phyloP scores from a whole-genome alignment of 2,113 vertebrate genomes.

The Protobothrops mucrosquamatus region DNA sequence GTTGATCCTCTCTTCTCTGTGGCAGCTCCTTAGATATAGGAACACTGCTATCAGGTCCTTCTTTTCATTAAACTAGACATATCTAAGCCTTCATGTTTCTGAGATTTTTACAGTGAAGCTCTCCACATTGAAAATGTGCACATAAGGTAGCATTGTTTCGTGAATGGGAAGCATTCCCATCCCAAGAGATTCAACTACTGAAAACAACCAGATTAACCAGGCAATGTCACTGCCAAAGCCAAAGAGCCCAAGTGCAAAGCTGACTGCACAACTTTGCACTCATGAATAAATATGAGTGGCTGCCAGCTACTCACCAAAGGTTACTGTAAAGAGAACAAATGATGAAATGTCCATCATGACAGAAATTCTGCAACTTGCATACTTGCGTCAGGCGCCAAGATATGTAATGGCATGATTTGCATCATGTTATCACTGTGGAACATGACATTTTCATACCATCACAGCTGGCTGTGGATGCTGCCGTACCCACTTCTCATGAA shows the following conservation, averaged over 20 bases:
- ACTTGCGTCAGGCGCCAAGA: not conserved
- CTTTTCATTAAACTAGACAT: not conserved
- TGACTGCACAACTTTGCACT: not conserved
- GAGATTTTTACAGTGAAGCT: not conserved
- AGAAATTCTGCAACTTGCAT: not conserved
- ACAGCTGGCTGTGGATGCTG: not conserved
- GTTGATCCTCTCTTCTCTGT: too few species aligned
- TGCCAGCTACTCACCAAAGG: not conserved
- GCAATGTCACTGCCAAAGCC: not conserved
- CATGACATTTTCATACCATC: not conserved
- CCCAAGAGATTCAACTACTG: not conserved
- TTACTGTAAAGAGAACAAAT: not conserved
- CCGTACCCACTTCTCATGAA: not conserved
- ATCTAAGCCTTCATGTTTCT: not conserved
- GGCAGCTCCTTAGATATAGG: too few species aligned
- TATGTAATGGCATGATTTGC: not conserved
- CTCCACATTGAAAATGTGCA: not conserved
- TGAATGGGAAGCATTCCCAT: not conserved
- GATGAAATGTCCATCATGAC: not conserved
- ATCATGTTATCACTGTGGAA: not conserved
- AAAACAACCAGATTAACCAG: not conserved
- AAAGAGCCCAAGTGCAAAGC: not conserved
- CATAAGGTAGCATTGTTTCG: not conserved
- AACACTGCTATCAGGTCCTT: too few species aligned
- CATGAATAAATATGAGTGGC: not conserved